These are phyloP conservation scores for Autographa gamma DNA, from an alignment of 2,888 invertebrate species.

Conservation along the genomic window DNA sequence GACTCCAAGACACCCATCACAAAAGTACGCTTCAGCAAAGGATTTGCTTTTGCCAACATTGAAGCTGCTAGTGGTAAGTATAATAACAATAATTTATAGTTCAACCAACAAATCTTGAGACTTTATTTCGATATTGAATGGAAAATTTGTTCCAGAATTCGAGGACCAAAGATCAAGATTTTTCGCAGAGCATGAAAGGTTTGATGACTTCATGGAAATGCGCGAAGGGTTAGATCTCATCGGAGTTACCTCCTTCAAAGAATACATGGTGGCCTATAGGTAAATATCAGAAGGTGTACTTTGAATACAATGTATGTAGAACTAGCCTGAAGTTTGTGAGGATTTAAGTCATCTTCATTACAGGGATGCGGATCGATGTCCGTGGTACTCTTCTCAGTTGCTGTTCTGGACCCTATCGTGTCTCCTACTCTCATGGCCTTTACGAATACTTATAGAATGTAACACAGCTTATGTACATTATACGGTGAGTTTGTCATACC, in stretches of 20 bases:
- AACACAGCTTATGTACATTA: constrained; percentile 95
- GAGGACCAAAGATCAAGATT: constrained; percentile 94
- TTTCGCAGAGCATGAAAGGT: constrained; percentile 93
- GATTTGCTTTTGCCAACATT: constrained; percentile 94
- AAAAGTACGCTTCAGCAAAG: constrained; percentile 93
- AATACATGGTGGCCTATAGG: constrained; percentile 89
- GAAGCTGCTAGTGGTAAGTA: constrained; percentile 91
- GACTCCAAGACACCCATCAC: constrained; percentile 92
- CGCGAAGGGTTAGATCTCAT: constrained; percentile 93
- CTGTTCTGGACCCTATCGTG: constrained; percentile 94
- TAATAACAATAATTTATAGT: too few relatives aligned
- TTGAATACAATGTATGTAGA: neutral
- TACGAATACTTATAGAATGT: constrained; percentile 93
- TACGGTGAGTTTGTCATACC: constrained; percentile 86
- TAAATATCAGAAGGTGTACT: constrained; percentile 57
- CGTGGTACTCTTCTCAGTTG: constrained; percentile 91
- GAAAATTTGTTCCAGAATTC: constrained; percentile 89
- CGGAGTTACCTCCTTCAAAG: constrained; percentile 89
- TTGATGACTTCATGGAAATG: constrained; percentile 96
- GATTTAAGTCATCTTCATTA: constrained; percentile 56
- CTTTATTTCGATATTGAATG: constrained; percentile 2
- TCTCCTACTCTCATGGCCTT: constrained; percentile 94
- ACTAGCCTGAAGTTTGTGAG: constrained; percentile 29
- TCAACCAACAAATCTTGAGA: neutral
- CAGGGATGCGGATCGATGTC: constrained; percentile 86